These are phyloP conservation scores for Lepus townsendii DNA, from an alignment of 2,797 vertebrate genomes.

Conservation along the genomic window DNA sequence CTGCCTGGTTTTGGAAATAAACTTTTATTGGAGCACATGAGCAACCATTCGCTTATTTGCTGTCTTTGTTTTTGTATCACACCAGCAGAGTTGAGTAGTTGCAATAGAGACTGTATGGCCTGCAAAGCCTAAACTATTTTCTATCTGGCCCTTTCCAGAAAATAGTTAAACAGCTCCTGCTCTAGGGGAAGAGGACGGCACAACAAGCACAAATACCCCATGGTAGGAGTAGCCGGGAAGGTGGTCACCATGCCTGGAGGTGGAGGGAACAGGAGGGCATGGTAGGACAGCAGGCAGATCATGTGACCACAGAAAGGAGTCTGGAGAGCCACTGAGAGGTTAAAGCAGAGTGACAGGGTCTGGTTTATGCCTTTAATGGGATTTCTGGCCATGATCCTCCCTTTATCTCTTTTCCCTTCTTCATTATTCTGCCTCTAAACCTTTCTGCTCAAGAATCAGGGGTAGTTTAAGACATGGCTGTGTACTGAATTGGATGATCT, in stretches of 20 bases:
- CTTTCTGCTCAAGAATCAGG: constrained; percentile 34
- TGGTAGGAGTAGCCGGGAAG: background rate
- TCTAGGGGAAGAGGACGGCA: background rate
- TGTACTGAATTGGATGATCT: background rate
- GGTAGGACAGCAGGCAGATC: background rate
- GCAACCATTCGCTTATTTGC: background rate
- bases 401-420: constrained; percentile 10
- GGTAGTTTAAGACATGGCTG: constrained; percentile 34
- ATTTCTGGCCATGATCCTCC: background rate
- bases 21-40: background rate
- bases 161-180: background rate
- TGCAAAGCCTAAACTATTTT: constrained; percentile 24
- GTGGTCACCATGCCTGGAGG: background rate
- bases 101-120: background rate
- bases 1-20: background rate
- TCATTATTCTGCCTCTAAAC: background rate
- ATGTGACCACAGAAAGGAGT: background rate
- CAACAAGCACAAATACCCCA: background rate
- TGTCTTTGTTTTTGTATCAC: background rate
- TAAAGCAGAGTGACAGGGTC: background rate
- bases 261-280: background rate
- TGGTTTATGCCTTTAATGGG: constrained; percentile 33
- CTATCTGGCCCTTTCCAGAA: background rate
- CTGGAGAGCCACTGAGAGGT: background rate
- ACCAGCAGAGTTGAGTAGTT: background rate